Percentiles rank a stretch among this genome's conserved stretches.
Evolutionary conservation across 2,797 vertebrate genomes (phyloP).

Genomic region (Serranus cabrilla): DNA sequence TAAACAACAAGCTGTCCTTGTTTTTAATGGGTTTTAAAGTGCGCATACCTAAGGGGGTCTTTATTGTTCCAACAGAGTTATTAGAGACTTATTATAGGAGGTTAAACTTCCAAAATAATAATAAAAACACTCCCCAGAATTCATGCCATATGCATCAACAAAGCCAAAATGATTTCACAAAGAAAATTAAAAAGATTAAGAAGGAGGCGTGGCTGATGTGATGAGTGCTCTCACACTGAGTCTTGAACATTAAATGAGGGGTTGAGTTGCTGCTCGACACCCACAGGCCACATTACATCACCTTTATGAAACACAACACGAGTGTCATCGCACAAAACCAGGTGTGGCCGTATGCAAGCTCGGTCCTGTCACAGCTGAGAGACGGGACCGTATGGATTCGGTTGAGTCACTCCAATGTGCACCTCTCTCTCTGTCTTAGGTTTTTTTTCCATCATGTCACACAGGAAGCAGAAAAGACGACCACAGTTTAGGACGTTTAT

Average conservation of each 20-base stretch:
- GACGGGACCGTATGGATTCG: neutral
- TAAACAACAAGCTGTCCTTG: no score
- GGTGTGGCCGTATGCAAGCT: conserved; percentile 34
- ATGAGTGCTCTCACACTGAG: neutral
- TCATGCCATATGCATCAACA: no score
- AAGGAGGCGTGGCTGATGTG: neutral
- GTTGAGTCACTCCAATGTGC: neutral
- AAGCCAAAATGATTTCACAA: no score
- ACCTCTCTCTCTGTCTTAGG: neutral
- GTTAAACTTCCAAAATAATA: no score
- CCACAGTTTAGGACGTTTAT: neutral
- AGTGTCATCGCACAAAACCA: conserved; percentile 13
- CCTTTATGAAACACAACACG: conserved; percentile 49
- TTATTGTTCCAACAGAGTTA: no score
- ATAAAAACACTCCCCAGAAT: no score
- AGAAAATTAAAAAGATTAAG: no score
- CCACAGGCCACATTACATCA: conserved; percentile 15
- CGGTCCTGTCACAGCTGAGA: conserved; percentile 34
- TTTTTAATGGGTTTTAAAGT: no score
- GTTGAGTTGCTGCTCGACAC: conserved; percentile 20
- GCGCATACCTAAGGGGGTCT: no score
- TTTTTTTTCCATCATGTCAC: neutral
- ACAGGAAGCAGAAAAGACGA: neutral
- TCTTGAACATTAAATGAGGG: conserved; percentile 21
- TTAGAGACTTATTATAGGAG: no score